Base-by-base conservation (phyloP, 2,113 vertebrate genomes). In the Colossoma macropomum region DNA sequence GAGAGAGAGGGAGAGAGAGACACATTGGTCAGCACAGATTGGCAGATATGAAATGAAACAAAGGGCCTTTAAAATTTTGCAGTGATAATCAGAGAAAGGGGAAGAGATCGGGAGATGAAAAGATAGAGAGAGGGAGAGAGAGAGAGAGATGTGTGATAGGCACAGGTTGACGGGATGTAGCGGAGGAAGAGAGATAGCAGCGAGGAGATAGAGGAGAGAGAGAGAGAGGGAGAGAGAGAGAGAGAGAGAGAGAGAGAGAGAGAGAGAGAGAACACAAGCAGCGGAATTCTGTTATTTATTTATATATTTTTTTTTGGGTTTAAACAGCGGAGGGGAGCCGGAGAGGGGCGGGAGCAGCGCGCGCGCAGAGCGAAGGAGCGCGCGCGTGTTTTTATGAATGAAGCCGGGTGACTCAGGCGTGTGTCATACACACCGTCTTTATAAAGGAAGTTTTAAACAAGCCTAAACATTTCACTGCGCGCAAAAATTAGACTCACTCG, bases 361-460 rank as follows among this genome's bases (percentile, higher is more conserved):
- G 87, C 41, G 91, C 87, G 85, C 86, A 84, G 84, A 25, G 75
- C 23, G 84, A 30, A 79, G 72, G 84, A 50, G 87, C 30, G 86
- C 34, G 78, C 27, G 81, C 90, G 92, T 92, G 91, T 94, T 94
- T 95, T 95, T 95, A 94, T 95, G 94, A 95, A 95, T 95, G 94
- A 94, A 95, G 83, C 77, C 59, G 65, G 87, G 92, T 95, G 94
- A 95, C 92, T 95, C 93, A 95, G 92, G 92, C 92, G 94, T 95
- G 94, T 95, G 94, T 95, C 94, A 95, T 94, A 94, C 92, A 83
- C 90, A 92, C 92, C 92, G 93, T 94, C 94, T 95, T 95, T 95
- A 95, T 95, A 95, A 95, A 94, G 93, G 93, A 94, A 94, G 93
- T 95, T 95, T 95, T 95, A 95, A 95, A 95, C 94, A 95, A 95